phyloP scores from a whole-genome alignment of 2,113 vertebrate species.

The Scomber scombrus region DNA sequence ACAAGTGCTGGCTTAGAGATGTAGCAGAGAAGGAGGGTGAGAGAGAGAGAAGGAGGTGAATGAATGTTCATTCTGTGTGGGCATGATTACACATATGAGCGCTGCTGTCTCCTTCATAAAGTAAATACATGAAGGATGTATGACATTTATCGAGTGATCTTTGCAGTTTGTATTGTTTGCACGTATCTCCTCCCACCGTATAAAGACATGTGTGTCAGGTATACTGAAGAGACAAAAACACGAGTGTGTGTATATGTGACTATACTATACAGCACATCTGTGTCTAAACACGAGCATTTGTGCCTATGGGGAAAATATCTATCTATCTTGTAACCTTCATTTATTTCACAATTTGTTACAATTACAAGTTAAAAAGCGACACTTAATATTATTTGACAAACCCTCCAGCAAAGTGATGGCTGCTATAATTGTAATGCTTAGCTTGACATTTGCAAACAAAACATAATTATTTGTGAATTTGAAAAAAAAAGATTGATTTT shows the following conservation, averaged over 20 bases:
- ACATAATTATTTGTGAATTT: not conserved
- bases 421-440: not conserved
- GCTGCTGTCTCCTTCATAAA: slow-evolving; percentile 19
- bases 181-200: not conserved
- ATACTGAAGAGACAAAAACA: not conserved
- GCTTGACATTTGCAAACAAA: not conserved
- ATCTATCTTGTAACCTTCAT: not conserved
- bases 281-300: too few relatives aligned
- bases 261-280: not conserved
- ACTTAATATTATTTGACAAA: not conserved
- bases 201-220: not conserved
- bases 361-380: not conserved
- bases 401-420: not conserved
- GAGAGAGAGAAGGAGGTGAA: slow-evolving; percentile 10
- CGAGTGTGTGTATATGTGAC: not conserved
- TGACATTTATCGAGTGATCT: slow-evolving; percentile 12
- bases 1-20: slow-evolving; percentile 75
- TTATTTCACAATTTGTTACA: not conserved
- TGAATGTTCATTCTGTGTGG: not conserved
- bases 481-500: not conserved
- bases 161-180: not conserved
- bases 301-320: too few relatives aligned
- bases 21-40: slow-evolving; percentile 44
- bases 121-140: slow-evolving; percentile 31
- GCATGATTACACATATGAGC: slow-evolving; percentile 19